Base-by-base conservation (phyloP, 2,797 vertebrate species). In the Sebastes kiyomatsui region DNA sequence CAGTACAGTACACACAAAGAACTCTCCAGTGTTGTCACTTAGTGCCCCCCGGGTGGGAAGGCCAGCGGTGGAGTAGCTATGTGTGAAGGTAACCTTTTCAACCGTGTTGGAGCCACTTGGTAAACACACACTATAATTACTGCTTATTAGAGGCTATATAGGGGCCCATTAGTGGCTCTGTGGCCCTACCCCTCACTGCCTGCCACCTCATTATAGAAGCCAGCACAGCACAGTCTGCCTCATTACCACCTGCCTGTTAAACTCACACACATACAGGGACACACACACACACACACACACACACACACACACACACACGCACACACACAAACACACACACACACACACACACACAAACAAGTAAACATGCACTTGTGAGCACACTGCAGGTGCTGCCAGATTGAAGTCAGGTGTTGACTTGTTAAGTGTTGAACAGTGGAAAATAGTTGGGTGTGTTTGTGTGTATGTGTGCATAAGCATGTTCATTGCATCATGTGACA, bases 161-260 rank as follows among this genome's bases (percentile, higher is more conserved):
- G 91, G 91, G 82, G 85, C 90, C 93, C 93, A 95, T 95, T 94
- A 95, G 92, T 84, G 80, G 88, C 84, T 81, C 52, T 70, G 81
- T 70, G 81, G 82, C 89, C 83, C 88, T 86, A 46, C 90, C 87
- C 85, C 87, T 88, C 89, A 33, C 87, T 87, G 77, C 83, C 92
- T 86, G 85, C 84, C 90, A 92, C 90, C 93, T 95, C 94, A 95
- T 96, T 96, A 96, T 88, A 86, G 88, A 78, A 92, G 87, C 89
- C 86, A 83, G 87, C 83, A 84, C 88, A 85, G 86, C 82, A 64
- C 59, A 82, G 84, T 86, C 80, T 72, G 85, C 90, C 94, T 96
- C 94, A 95, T 96, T 96, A 95, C 91, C 95, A 94, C 94, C 93
- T 95, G 94, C 90, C 91, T 94, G 94, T 93, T 94, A 95, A 94